Conservation (phyloP, 2,113 vertebrate species). For the Melanerpes formicivorus region DNA sequence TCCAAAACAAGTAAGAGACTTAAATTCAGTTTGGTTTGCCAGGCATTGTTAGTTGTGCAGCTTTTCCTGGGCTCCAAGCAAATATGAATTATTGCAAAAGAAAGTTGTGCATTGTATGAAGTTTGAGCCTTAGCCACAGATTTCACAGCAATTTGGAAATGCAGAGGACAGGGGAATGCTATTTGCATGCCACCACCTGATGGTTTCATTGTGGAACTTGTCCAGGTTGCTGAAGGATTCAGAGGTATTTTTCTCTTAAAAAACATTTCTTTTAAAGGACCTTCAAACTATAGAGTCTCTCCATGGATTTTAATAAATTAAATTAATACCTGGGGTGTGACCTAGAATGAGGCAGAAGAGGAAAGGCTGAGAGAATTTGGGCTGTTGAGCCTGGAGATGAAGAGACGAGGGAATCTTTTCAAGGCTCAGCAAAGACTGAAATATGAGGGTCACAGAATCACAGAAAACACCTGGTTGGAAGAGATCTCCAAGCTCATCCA, state of each 20-base stretch:
- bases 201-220: background rate
- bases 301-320: background rate
- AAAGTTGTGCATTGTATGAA: background rate
- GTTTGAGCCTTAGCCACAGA: background rate
- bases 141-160: background rate
- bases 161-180: background rate
- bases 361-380: no score
- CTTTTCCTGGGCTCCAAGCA: background rate
- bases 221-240: background rate
- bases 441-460: no score
- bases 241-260: background rate
- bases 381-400: no score
- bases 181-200: background rate
- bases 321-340: rapidly evolving
- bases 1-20: background rate
- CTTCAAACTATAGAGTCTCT: background rate
- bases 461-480: no score
- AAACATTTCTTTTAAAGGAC: background rate
- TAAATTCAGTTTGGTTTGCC: background rate
- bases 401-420: no score
- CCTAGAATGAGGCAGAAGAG: rapidly evolving
- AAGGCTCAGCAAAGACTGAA: no score
- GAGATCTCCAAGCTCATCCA: no score
- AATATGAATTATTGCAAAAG: background rate
- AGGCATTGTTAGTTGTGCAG: background rate